Evolutionary conservation across 2,113 vertebrate genomes (phyloP).

Genomic region (Peromyscus leucopus): DNA sequence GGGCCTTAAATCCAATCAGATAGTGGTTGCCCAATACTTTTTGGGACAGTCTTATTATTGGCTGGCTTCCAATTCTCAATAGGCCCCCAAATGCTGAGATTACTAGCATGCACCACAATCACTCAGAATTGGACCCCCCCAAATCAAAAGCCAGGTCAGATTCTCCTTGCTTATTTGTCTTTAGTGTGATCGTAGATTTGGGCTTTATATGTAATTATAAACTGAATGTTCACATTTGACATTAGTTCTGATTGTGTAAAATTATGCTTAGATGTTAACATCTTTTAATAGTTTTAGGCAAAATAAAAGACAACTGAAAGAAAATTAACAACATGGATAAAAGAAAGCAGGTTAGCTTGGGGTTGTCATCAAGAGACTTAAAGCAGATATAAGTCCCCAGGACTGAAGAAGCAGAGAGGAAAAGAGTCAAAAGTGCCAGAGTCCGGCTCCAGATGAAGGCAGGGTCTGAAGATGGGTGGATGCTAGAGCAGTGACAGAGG

Average conservation of each 20-base stretch:
- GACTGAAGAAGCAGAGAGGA: not conserved
- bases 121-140: not conserved
- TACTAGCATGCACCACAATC: no score
- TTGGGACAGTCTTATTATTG: not conserved
- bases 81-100: not conserved
- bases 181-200: not conserved
- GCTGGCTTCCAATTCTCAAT: not conserved
- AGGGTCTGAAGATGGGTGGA: no score
- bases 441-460: no score
- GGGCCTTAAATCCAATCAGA: not conserved
- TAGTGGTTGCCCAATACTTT: not conserved
- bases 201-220: not conserved
- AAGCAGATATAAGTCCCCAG: not conserved
- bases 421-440: not conserved
- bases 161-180: not conserved
- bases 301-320: not conserved
- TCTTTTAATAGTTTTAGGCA: not conserved
- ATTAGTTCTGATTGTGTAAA: not conserved
- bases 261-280: not conserved
- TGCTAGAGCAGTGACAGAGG: no score
- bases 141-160: not conserved
- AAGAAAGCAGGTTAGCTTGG: not conserved
- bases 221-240: not conserved
- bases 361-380: not conserved
- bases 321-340: not conserved